Percentiles rank a stretch among this genome's conserved stretches.
Evolutionary conservation across 2,113 vertebrate genomes (phyloP).

Genomic region (Stigmatopora argus): DNA sequence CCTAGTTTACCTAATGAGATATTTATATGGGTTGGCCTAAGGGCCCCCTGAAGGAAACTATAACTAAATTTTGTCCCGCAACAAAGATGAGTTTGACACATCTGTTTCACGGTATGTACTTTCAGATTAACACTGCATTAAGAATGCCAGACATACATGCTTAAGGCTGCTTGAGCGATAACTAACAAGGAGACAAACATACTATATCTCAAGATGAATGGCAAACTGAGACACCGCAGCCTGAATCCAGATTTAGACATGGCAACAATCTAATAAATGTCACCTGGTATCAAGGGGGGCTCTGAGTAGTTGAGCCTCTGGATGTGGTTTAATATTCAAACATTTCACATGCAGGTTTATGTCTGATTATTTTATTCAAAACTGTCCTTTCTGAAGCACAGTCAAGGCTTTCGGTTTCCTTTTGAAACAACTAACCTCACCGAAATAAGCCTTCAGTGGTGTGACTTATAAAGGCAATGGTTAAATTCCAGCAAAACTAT

Average conservation of each 20-base stretch:
- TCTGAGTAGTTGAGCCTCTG: constrained; percentile 31
- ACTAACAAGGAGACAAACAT: constrained; percentile 10
- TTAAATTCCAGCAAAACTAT: constrained; percentile 32
- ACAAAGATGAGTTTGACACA: too few relatives aligned
- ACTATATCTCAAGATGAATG: constrained; percentile 28
- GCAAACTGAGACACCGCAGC: constrained; percentile 36
- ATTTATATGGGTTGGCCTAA: too few relatives aligned
- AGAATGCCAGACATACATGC: constrained; percentile 9
- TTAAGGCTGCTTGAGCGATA: constrained; percentile 16
- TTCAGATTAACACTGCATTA: constrained; percentile 8
- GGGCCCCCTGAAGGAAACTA: too few relatives aligned
- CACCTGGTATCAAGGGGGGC: constrained; percentile 22
- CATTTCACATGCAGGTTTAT: constrained; percentile 32
- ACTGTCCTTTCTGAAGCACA: constrained; percentile 40
- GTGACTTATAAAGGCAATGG: constrained; percentile 25
- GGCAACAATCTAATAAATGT: constrained; percentile 55
- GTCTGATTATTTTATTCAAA: constrained; percentile 59
- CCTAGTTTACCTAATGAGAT: too few relatives aligned
- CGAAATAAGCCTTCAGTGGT: constrained; percentile 20
- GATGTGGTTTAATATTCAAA: constrained; percentile 33
- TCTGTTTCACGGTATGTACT: constrained; percentile 2
- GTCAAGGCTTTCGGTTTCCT: constrained; percentile 47
- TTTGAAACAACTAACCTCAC: constrained; percentile 49
- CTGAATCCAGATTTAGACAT: constrained; percentile 43
- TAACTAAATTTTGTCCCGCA: too few relatives aligned